Percentiles rank a stretch among this genome's conserved stretches.
Evolutionary conservation across 2,113 vertebrate genomes (phyloP).

Genomic region (Hippocampus zosterae): DNA sequence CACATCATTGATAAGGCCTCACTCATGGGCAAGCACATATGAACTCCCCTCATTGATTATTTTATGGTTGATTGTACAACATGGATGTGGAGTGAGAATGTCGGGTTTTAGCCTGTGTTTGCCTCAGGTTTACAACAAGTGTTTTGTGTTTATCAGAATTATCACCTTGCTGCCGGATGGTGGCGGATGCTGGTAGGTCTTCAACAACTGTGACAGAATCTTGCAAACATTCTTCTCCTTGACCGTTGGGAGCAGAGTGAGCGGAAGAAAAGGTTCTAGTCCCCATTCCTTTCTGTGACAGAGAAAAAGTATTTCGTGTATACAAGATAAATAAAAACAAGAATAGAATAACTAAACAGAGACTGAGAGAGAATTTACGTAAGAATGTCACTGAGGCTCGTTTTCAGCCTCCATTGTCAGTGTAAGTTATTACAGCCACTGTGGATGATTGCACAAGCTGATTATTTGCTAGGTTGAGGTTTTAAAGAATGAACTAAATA

Average conservation of each 20-base stretch:
- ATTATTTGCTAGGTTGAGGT: slow-evolving; percentile 45
- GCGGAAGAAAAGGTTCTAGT: slow-evolving; percentile 92
- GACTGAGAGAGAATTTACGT: neutral
- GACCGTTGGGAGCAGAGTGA: slow-evolving; percentile 86
- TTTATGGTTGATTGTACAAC: neutral
- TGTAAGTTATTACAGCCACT: slow-evolving; percentile 32
- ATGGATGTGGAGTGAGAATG: neutral
- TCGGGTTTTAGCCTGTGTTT: neutral
- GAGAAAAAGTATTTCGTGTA: slow-evolving; percentile 10
- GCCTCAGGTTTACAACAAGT: neutral
- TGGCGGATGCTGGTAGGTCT: slow-evolving; percentile 91
- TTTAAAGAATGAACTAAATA: slow-evolving; percentile 41
- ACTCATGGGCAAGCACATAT: neutral
- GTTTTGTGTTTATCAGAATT: neutral
- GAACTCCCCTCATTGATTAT: too few relatives aligned
- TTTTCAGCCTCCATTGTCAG: slow-evolving; percentile 1
- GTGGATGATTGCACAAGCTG: slow-evolving; percentile 34
- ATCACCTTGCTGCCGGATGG: slow-evolving; percentile 84
- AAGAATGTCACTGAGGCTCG: neutral
- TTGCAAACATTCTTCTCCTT: slow-evolving; percentile 97
- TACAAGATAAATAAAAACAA: slow-evolving; percentile 14
- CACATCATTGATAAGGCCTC: neutral
- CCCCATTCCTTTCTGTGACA: slow-evolving; percentile 93
- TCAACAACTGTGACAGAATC: slow-evolving; percentile 89
- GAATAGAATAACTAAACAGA: slow-evolving; percentile 10